phyloP scores from a whole-genome alignment of 2,113 vertebrate species.

The Coreoperca whiteheadi region DNA sequence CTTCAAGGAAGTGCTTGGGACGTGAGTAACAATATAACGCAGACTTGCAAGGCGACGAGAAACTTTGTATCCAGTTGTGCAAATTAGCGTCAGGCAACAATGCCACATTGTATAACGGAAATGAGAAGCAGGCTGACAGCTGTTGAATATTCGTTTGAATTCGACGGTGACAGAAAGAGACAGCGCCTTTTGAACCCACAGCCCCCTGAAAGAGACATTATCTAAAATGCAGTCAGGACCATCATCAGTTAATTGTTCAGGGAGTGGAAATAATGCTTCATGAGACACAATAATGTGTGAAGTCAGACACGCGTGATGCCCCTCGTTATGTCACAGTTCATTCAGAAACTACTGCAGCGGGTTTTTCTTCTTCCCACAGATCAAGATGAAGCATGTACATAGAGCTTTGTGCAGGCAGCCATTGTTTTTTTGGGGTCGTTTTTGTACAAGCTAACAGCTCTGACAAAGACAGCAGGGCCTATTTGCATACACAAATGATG shows the following conservation, averaged over 20 bases:
- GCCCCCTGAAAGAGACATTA: neutral
- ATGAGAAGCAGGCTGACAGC: slow-evolving; percentile 62
- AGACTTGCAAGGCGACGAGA: neutral
- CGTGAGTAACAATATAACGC: slow-evolving; percentile 87
- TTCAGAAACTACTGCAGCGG: slow-evolving; percentile 59
- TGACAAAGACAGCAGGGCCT: slow-evolving; percentile 25
- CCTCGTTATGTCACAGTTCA: slow-evolving; percentile 47
- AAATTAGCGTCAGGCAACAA: slow-evolving; percentile 15
- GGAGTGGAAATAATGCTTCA: neutral
- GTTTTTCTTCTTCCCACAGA: slow-evolving; percentile 14
- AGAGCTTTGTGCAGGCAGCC: slow-evolving; percentile 6
- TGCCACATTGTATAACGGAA: slow-evolving; percentile 31
- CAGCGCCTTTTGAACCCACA: slow-evolving; percentile 23
- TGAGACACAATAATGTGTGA: slow-evolving; percentile 15
- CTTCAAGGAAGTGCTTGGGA: slow-evolving; percentile 98
- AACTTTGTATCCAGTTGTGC: slow-evolving; percentile 66
- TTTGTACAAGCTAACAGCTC: slow-evolving; percentile 11
- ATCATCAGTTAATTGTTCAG: neutral
- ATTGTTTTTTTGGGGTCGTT: slow-evolving; percentile 29
- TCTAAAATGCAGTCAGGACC: neutral
- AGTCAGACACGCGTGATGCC: slow-evolving; percentile 38
- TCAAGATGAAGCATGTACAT: neutral
- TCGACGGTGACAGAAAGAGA: neutral
- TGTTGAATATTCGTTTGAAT: slow-evolving; percentile 64
- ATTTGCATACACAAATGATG: slow-evolving; percentile 27